These are phyloP conservation scores for Leptodactylus fuscus DNA, from an alignment of 2,113 vertebrate genomes.

Conservation along the genomic window DNA sequence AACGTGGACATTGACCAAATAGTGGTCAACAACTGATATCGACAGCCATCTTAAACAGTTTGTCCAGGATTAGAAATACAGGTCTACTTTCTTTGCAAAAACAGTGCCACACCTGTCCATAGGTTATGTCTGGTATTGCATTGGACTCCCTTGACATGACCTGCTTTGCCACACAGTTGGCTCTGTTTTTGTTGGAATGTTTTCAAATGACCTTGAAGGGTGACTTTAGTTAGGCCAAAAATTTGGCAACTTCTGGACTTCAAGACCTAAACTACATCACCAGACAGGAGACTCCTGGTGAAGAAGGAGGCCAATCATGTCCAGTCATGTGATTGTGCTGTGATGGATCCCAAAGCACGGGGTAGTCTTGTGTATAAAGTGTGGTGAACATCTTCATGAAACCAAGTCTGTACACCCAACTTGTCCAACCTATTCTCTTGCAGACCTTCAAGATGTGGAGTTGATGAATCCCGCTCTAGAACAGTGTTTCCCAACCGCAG, in stretches of 20 bases:
- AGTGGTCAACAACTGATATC: too few relatives aligned
- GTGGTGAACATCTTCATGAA: not conserved
- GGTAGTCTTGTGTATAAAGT: not conserved
- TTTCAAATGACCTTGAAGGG: too few relatives aligned
- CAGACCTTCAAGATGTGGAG: slow-evolving; percentile 47
- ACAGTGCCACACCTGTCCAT: too few relatives aligned
- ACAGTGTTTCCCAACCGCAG: slow-evolving; percentile 41
- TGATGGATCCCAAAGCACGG: not conserved
- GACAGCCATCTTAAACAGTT: too few relatives aligned
- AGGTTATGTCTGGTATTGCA: too few relatives aligned
- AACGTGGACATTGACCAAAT: too few relatives aligned
- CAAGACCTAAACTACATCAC: not conserved
- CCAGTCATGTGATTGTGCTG: not conserved
- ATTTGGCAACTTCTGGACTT: not conserved
- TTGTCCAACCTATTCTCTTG: slow-evolving; percentile 20
- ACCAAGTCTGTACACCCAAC: not conserved
- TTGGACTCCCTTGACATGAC: too few relatives aligned
- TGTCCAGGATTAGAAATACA: too few relatives aligned
- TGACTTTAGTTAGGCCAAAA: not conserved
- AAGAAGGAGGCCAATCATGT: not conserved
- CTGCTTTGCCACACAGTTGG: too few relatives aligned
- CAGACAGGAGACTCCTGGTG: not conserved
- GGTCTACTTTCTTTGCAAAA: too few relatives aligned
- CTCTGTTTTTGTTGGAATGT: too few relatives aligned
- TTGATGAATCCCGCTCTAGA: slow-evolving; percentile 39